Percentiles rank a stretch among this genome's conserved stretches.
These are phyloP conservation scores for Dendrocopos noguchii DNA, from an alignment of 2,113 vertebrate species.

Conservation along the genomic window DNA sequence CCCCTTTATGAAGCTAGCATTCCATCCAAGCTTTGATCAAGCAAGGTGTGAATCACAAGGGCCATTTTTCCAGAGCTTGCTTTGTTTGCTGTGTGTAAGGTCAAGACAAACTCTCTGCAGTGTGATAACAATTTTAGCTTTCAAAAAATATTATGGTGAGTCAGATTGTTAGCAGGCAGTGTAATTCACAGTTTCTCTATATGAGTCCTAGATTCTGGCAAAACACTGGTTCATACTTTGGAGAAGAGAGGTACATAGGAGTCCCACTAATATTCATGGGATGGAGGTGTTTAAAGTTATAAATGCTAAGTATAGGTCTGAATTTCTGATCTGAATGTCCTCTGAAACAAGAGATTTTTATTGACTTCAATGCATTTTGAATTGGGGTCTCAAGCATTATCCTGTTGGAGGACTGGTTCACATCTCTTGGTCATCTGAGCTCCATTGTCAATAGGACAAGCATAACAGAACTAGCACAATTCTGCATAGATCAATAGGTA, in stretches of 20 bases:
- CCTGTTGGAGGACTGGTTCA: not conserved
- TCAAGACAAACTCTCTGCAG: not conserved
- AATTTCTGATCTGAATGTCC: not conserved
- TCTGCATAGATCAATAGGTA: not conserved
- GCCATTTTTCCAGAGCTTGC: not conserved
- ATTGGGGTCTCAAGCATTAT: rapidly evolving
- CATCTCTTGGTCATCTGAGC: not conserved
- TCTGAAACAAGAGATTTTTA: not conserved
- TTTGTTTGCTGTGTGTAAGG: not conserved
- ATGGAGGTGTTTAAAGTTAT: not conserved
- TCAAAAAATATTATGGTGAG: not conserved
- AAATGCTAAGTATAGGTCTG: not conserved
- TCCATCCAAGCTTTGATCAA: not conserved
- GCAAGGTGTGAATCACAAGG: not conserved
- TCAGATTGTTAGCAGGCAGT: not conserved
- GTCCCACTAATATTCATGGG: not conserved
- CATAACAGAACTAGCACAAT: not conserved
- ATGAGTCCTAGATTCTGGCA: rapidly evolving
- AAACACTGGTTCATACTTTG: not conserved
- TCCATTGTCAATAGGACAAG: rapidly evolving
- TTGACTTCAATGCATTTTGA: not conserved
- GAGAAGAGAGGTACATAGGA: not conserved
- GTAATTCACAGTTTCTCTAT: not conserved
- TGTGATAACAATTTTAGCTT: not conserved
- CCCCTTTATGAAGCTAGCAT: not conserved